Conservation (phyloP, 2,797 vertebrate species). For the Huso huso region DNA sequence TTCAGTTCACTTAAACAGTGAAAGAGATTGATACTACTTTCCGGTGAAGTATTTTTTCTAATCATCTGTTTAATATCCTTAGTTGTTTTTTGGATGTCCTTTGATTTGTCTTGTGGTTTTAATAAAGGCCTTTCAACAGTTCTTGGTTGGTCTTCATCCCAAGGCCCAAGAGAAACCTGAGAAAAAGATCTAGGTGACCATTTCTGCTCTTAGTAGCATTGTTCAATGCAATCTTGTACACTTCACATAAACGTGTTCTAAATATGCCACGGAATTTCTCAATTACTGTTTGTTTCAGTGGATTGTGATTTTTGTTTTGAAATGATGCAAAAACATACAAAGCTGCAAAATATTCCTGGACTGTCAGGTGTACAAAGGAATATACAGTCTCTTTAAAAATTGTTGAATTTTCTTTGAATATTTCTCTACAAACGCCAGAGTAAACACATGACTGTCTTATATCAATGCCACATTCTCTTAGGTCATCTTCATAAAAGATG, state of each 20-base stretch:
- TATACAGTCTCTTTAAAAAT: too few relatives aligned
- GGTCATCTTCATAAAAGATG: constrained; percentile 14
- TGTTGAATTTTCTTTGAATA: too few relatives aligned
- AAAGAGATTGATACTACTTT: constrained; percentile 1
- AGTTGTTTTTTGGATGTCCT: neutral
- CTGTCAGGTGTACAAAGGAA: too few relatives aligned
- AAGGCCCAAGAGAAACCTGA: too few relatives aligned
- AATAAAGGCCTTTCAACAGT: constrained; percentile 13
- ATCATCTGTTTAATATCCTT: constrained; percentile 16
- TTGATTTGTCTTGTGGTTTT: neutral
- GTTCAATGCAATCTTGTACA: constrained; percentile 11
- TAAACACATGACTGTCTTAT: too few relatives aligned
- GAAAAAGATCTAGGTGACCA: constrained; percentile 13
- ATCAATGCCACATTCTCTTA: constrained; percentile 6
- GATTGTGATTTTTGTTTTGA: constrained; percentile 3
- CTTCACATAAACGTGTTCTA: neutral
- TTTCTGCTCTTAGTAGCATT: constrained; percentile 9
- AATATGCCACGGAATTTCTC: neutral
- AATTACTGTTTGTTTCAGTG: neutral
- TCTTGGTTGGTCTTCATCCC: constrained; percentile 8
- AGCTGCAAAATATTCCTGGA: too few relatives aligned
- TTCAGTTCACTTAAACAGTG: too few relatives aligned
- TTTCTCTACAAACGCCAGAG: too few relatives aligned
- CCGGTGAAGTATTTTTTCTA: constrained; percentile 2
- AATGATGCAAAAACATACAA: neutral